These are phyloP conservation scores for Habrosyne pyritoides DNA, from an alignment of 2,888 invertebrate genomes.

Conservation along the genomic window DNA sequence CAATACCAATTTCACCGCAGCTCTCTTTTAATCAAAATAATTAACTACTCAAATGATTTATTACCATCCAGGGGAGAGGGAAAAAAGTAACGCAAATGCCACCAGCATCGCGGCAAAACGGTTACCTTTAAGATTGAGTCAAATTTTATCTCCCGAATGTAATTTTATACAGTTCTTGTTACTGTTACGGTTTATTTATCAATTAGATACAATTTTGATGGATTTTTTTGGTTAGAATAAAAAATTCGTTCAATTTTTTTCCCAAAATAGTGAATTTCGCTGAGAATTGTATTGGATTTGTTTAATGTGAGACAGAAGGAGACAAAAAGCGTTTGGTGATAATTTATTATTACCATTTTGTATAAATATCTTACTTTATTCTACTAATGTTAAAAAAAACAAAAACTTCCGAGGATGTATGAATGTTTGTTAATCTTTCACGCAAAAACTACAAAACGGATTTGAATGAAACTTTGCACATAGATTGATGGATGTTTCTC, in stretches of 20 bases:
- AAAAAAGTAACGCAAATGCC: slow-evolving; percentile 33
- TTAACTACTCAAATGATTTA: slow-evolving; percentile 73
- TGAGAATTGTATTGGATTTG: too few species aligned
- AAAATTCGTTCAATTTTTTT: not conserved
- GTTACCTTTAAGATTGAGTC: slow-evolving; percentile 36
- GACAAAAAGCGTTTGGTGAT: too few species aligned
- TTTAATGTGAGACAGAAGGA: too few species aligned
- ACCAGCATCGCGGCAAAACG: slow-evolving; percentile 34
- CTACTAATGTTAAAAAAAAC: too few species aligned
- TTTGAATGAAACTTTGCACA: too few species aligned
- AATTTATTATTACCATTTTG: too few species aligned
- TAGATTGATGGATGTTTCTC: too few species aligned
- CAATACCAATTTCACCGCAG: slow-evolving; percentile 46
- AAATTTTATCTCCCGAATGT: slow-evolving; percentile 35
- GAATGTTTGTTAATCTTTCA: too few species aligned
- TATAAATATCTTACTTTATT: too few species aligned
- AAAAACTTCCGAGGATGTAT: too few species aligned
- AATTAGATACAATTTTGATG: not conserved
- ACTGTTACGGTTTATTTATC: slow-evolving; percentile 11
- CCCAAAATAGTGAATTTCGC: too few species aligned
- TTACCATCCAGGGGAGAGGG: slow-evolving; percentile 48
- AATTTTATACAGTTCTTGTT: slow-evolving; percentile 32
- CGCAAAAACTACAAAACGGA: too few species aligned
- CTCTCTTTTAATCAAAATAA: slow-evolving; percentile 74
- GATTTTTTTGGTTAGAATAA: not conserved